Evolutionary conservation across 2,888 invertebrate species (phyloP).

Genomic region (Cheilosia variabilis): DNA sequence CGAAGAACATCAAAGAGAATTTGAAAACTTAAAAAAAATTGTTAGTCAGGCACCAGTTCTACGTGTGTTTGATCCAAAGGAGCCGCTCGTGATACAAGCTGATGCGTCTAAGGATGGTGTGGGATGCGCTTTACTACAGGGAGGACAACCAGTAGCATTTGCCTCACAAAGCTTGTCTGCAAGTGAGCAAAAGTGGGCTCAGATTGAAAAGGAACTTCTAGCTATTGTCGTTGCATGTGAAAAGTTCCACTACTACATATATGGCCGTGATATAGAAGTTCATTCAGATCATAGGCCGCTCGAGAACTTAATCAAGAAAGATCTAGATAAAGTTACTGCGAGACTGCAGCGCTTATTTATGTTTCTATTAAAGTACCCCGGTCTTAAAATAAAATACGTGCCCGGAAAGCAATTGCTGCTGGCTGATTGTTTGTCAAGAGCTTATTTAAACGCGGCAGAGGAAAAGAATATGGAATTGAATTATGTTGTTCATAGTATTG

Average conservation of each 20-base stretch:
- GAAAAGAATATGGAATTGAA: constrained; percentile 38
- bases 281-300: constrained; percentile 80
- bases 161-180: constrained; percentile 78
- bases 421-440: constrained; percentile 74
- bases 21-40: constrained; percentile 46
- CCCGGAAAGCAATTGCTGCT: constrained; percentile 64
- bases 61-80: constrained; percentile 31
- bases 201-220: constrained; percentile 82
- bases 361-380: constrained; percentile 77
- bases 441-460: constrained; percentile 48
- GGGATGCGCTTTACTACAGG: constrained; percentile 76
- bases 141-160: constrained; percentile 78
- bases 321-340: constrained; percentile 76
- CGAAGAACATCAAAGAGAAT: constrained; percentile 57
- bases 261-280: constrained; percentile 75
- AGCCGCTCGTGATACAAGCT: constrained; percentile 10
- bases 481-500: constrained; percentile 62
- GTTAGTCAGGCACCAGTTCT: constrained; percentile 30
- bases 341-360: constrained; percentile 41
- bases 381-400: constrained; percentile 73
- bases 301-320: constrained; percentile 77
- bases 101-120: constrained; percentile 28
- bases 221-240: constrained; percentile 76
- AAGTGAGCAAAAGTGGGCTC: constrained; percentile 79
- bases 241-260: constrained; percentile 51